Percentiles rank a stretch among this genome's conserved stretches.
phyloP scores from a whole-genome alignment of 2,113 vertebrate species.

The Mormyrus lacerda region DNA sequence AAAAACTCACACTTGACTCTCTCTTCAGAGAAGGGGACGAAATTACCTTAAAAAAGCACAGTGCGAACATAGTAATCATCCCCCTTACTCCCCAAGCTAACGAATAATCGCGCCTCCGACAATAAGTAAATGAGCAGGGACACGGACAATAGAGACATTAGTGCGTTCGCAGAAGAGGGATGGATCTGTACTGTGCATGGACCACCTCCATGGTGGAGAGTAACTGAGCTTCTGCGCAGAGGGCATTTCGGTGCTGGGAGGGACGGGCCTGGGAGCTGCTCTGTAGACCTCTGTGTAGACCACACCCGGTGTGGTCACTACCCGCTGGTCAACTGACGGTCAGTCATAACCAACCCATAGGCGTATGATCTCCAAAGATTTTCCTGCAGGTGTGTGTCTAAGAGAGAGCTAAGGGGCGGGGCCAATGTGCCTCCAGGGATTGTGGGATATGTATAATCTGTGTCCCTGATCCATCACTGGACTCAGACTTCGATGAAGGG shows the following conservation, averaged over 20 bases:
- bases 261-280: not conserved
- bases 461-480: not conserved
- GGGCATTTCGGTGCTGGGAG: not conserved
- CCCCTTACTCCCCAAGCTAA: not conserved
- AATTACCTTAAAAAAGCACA: conserved; percentile 20
- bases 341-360: not conserved
- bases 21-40: conserved; percentile 11
- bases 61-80: conserved; percentile 14
- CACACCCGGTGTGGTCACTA: not conserved
- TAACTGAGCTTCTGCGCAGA: not conserved
- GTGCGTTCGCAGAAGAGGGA: not conserved
- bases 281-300: not conserved
- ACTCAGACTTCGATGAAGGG: not conserved
- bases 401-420: not conserved
- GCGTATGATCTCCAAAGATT: not conserved
- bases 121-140: conserved; percentile 5
- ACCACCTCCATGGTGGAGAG: not conserved
- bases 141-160: not conserved
- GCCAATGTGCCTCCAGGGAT: not conserved
- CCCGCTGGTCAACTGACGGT: not conserved
- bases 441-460: not conserved
- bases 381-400: not conserved
- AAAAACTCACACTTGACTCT: conserved; percentile 21
- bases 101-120: not conserved
- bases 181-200: not conserved